Percentiles rank a stretch among this genome's conserved stretches.
Evolutionary conservation across 2,113 vertebrate genomes (phyloP).

Genomic region (sheep (Ovis aries)): DNA sequence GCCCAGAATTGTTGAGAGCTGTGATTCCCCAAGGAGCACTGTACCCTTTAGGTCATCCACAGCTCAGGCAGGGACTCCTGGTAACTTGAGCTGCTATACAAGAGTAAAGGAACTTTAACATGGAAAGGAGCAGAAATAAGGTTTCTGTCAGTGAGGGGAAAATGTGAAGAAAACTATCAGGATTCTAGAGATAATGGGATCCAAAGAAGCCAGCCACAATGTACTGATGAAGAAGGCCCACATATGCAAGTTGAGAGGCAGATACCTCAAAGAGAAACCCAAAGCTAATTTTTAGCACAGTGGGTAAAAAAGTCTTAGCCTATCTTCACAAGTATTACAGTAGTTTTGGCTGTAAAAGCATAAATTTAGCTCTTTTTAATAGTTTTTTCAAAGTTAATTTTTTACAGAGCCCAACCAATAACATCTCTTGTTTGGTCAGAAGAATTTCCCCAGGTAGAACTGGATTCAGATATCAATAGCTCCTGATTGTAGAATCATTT

Average conservation of each 20-base stretch:
- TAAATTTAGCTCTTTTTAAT: background rate
- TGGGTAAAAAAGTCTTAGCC: background rate
- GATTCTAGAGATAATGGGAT: background rate
- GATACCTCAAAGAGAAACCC: background rate
- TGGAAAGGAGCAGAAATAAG: background rate
- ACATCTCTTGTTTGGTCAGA: background rate
- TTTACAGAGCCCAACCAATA: background rate
- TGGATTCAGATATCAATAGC: background rate
- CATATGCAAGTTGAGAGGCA: background rate
- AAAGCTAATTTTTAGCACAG: background rate
- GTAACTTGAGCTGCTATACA: background rate
- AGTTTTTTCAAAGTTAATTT: background rate
- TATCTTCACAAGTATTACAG: background rate
- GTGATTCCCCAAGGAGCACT: background rate
- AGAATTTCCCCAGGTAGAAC: background rate
- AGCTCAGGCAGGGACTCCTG: background rate
- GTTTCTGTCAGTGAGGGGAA: background rate
- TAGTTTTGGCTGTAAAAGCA: background rate
- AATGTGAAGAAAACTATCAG: background rate
- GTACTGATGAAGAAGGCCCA: background rate
- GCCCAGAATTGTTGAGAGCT: background rate
- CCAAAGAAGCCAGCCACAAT: background rate
- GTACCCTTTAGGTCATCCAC: background rate
- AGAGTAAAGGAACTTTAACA: background rate
- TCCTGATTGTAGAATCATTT: background rate